Evolutionary conservation across 2,797 vertebrate species (phyloP).

Genomic region (Catamblyrhynchus diadema): DNA sequence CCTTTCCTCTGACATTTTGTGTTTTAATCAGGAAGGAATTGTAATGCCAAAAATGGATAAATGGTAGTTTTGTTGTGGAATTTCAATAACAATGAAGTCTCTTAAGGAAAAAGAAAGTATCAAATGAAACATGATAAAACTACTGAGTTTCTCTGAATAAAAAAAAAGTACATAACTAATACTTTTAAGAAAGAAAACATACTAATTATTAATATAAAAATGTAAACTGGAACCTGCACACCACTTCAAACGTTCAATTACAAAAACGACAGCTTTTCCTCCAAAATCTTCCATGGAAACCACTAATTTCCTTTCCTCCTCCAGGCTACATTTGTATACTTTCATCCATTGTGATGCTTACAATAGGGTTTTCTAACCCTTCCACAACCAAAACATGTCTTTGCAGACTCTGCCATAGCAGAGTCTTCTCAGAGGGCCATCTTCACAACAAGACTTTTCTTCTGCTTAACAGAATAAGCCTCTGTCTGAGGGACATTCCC

Average conservation of each 20-base stretch:
- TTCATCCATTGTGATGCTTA: not conserved
- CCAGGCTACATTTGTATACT: not conserved
- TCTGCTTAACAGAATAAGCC: not conserved
- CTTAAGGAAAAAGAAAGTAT: not conserved
- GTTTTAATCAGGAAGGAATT: not conserved
- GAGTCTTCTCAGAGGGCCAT: not conserved
- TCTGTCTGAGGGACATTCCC: not conserved
- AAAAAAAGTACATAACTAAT: not conserved
- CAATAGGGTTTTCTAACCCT: not conserved
- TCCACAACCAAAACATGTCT: not conserved
- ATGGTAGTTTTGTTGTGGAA: not conserved
- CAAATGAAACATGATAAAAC: not conserved
- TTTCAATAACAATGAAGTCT: not conserved
- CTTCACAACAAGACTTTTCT: not conserved
- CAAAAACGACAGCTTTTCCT: not conserved
- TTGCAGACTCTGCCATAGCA: not conserved
- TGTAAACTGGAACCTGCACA: not conserved
- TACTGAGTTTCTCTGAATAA: not conserved
- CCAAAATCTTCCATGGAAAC: not conserved
- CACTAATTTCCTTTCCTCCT: not conserved
- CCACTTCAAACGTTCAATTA: not conserved
- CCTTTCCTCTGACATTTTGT: not conserved
- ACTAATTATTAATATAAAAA: not conserved
- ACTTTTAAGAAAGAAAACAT: not conserved
- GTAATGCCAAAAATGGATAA: not conserved